These are phyloP conservation scores for Cetonia aurata DNA, from an alignment of 2,888 invertebrate species.

Conservation along the genomic window DNA sequence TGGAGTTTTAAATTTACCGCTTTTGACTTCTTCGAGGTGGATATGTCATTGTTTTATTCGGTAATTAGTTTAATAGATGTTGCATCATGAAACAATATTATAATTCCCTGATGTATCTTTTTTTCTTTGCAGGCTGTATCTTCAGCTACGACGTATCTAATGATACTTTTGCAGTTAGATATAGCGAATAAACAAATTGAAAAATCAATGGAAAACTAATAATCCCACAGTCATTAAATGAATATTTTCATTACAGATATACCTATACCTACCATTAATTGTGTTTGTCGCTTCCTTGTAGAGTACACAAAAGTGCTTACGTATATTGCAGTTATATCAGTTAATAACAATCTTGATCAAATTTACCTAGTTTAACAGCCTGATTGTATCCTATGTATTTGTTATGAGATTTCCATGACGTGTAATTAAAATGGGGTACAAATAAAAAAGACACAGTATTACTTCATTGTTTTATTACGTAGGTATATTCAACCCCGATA, in stretches of 20 bases:
- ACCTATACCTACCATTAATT: too few species aligned
- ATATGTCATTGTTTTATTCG: constrained; percentile 47
- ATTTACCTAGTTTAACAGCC: not conserved
- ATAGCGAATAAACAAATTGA: constrained; percentile 46
- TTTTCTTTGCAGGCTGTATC: constrained; percentile 44
- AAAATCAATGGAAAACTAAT: constrained; percentile 20
- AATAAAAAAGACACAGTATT: too few species aligned
- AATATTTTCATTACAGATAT: too few species aligned
- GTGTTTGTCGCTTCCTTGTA: too few species aligned
- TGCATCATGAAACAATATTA: not conserved
- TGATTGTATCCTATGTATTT: too few species aligned
- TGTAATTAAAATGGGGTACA: too few species aligned
- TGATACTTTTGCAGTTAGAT: constrained; percentile 49
- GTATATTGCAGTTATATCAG: not conserved
- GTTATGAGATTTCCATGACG: too few species aligned
- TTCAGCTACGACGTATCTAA: constrained; percentile 48
- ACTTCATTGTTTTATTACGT: not conserved
- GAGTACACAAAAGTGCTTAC: not conserved
- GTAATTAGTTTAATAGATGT: constrained; percentile 36
- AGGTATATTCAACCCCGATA: not conserved
- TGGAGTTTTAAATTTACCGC: constrained; percentile 50
- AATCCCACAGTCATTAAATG: not conserved
- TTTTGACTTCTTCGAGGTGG: constrained; percentile 47
- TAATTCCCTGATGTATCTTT: constrained; percentile 15
- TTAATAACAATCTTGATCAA: not conserved